phyloP scores from a whole-genome alignment of 2,113 vertebrate genomes.

The Garra rufa region DNA sequence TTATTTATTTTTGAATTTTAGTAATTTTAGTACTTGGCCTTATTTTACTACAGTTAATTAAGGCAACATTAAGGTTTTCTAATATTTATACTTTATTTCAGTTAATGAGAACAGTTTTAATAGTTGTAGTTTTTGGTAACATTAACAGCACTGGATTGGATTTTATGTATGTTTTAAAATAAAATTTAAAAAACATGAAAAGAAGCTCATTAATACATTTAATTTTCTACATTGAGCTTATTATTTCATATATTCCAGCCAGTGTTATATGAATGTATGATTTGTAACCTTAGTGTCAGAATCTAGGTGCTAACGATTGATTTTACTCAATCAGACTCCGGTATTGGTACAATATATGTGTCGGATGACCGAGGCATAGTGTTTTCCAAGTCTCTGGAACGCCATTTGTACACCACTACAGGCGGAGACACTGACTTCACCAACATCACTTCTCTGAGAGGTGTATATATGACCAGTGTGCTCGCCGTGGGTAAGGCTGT shows the following conservation, averaged over 20 bases:
- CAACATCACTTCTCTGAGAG: slow-evolving; percentile 89
- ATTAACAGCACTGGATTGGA: background rate
- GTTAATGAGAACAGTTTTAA: no score
- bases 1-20: background rate
- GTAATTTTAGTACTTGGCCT: background rate
- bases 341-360: slow-evolving; percentile 88
- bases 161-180: background rate
- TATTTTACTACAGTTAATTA: background rate
- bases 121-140: background rate
- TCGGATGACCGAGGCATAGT: slow-evolving; percentile 89
- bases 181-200: background rate
- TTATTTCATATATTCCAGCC: background rate
- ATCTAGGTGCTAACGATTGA: background rate
- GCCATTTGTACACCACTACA: slow-evolving; percentile 88
- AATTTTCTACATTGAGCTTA: background rate
- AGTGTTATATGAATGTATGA: background rate
- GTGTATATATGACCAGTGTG: slow-evolving; percentile 90
- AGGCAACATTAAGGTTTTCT: background rate
- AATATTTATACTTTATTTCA: background rate
- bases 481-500: slow-evolving; percentile 82
- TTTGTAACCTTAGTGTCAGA: background rate
- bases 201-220: background rate
- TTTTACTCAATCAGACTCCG: slow-evolving; percentile 79
- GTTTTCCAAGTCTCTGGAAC: slow-evolving; percentile 91
- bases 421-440: slow-evolving; percentile 93